phyloP scores from a whole-genome alignment of 2,797 vertebrate genomes.

The Falco columbarius region DNA sequence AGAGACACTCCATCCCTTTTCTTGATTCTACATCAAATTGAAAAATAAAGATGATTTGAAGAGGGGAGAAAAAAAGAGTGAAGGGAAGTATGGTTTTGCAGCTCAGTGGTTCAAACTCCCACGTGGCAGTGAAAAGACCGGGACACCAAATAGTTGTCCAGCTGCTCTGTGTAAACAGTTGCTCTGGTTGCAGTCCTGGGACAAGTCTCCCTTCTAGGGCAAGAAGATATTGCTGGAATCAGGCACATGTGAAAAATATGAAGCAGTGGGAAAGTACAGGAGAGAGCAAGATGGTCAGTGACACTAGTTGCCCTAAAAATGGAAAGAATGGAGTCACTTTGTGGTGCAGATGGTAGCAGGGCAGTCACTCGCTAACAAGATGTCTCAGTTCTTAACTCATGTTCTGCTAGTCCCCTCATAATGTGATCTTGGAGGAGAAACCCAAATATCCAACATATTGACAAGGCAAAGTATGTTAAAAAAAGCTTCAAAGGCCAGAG shows the following conservation, averaged over 20 bases:
- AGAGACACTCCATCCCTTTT: neutral
- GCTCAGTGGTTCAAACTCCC: neutral
- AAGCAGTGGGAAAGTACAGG: neutral
- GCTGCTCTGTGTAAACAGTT: neutral
- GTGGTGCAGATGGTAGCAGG: neutral
- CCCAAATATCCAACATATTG: neutral
- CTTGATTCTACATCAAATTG: neutral
- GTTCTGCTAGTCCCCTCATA: neutral
- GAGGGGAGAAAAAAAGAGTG: neutral
- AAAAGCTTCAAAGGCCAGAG: neutral
- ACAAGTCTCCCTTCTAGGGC: neutral
- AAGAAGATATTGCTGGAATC: neutral
- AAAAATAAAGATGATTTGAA: neutral
- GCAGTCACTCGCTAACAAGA: neutral
- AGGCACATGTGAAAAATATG: neutral
- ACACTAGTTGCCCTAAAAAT: neutral
- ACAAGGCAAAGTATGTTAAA: neutral
- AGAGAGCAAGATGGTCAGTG: neutral
- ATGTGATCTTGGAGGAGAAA: neutral
- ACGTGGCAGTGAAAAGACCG: neutral
- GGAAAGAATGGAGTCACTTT: neutral
- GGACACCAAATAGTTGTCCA: neutral
- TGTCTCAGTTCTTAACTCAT: neutral
- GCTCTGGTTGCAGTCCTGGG: neutral
- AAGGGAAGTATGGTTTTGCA: neutral